These are phyloP conservation scores for Archivesica marissinica DNA, from an alignment of 1,140 invertebrate species.

Conservation along the genomic window DNA sequence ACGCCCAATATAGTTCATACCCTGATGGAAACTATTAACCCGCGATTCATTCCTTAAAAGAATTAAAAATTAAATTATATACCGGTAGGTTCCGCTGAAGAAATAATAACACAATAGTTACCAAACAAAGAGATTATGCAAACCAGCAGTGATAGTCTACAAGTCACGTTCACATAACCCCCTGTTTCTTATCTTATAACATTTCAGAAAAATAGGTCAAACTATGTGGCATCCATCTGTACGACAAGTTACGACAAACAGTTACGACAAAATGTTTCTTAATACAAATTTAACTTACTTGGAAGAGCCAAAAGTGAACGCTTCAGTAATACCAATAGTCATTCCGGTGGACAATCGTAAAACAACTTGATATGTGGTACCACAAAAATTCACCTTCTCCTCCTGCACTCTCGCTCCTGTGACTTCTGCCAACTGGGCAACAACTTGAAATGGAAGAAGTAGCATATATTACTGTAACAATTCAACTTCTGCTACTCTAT, in stretches of 20 bases:
- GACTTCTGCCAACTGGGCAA: conserved; percentile 27
- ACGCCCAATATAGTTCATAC: too few relatives aligned
- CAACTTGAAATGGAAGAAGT: conserved; percentile 20
- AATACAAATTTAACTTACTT: conserved; percentile 19
- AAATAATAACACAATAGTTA: too few relatives aligned
- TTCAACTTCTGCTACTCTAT: conserved; percentile 24
- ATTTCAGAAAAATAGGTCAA: neutral
- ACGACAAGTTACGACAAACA: neutral
- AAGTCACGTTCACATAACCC: neutral
- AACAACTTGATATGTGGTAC: conserved; percentile 52
- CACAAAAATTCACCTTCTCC: conserved; percentile 39
- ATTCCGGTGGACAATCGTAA: conserved; percentile 41
- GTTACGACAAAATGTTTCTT: neutral
- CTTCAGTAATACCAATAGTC: conserved; percentile 40
- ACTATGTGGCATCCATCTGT: neutral
- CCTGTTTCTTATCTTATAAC: neutral
- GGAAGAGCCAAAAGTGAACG: conserved; percentile 41
- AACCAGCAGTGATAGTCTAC: too few relatives aligned
- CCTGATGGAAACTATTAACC: too few relatives aligned
- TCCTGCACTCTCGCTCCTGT: neutral
- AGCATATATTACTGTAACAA: neutral
- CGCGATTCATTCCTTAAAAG: too few relatives aligned
- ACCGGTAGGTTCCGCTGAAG: too few relatives aligned
- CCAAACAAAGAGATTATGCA: too few relatives aligned
- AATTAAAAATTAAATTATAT: too few relatives aligned